A percentile compares a stretch with the other conserved stretches of the same genome.
These are phyloP conservation scores for Peromyscus eremicus DNA, from an alignment of 2,797 vertebrate species.

Conservation along the genomic window DNA sequence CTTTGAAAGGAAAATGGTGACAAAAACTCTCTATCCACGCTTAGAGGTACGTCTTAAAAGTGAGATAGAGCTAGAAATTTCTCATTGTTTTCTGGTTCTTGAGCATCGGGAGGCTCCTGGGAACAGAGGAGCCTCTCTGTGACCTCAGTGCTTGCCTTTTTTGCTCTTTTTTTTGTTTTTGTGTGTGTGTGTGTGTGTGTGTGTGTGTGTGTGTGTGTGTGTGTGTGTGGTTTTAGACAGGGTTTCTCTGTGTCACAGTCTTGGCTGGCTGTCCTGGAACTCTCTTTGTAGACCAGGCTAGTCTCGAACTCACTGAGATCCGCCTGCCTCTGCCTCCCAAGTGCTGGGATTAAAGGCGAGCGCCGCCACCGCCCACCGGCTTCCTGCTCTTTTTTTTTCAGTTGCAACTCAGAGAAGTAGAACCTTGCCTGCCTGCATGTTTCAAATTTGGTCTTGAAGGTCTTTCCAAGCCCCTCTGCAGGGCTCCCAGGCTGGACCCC, in stretches of 20 bases:
- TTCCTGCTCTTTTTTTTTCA: background rate
- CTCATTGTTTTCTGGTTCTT: background rate
- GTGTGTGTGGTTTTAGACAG: too few species aligned
- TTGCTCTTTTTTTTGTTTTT: too few species aligned
- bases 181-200: too few species aligned
- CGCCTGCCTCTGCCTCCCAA: too few species aligned
- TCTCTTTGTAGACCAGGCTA: too few species aligned
- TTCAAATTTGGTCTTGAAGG: background rate
- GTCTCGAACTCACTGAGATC: too few species aligned
- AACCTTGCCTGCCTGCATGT: background rate
- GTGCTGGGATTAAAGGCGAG: too few species aligned
- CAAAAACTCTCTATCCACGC: background rate
- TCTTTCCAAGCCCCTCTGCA: background rate
- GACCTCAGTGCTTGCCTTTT: background rate
- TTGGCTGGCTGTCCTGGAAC: too few species aligned
- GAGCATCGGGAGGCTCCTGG: background rate
- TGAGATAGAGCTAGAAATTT: background rate
- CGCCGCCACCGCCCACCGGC: too few species aligned
- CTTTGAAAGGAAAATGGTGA: background rate
- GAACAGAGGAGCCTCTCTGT: background rate
- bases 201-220: too few species aligned
- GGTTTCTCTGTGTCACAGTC: too few species aligned
- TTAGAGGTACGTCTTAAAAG: background rate
- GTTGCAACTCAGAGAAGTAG: background rate
- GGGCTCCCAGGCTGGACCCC: background rate